A percentile compares a stretch with the other conserved stretches of the same genome.
These are phyloP conservation scores for Harpagifer antarcticus DNA, from an alignment of 2,797 vertebrate species.

Conservation along the genomic window DNA sequence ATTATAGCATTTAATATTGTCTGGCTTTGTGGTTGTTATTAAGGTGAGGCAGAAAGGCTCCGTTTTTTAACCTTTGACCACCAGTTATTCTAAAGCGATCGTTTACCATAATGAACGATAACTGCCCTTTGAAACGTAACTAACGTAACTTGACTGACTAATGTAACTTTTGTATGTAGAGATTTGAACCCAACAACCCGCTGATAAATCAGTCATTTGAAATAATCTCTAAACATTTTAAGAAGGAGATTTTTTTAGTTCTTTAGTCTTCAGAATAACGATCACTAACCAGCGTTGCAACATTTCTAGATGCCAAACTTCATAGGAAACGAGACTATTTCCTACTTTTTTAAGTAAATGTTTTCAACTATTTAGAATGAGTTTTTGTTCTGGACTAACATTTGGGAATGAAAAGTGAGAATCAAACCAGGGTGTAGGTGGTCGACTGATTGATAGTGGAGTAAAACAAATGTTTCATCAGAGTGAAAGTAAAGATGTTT, in stretches of 20 bases:
- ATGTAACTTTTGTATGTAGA: slow-evolving; percentile 25
- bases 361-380: slow-evolving; percentile 1
- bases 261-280: slow-evolving; percentile 21
- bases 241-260: slow-evolving; percentile 25
- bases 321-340: slow-evolving; percentile 8
- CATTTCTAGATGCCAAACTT: slow-evolving; percentile 23
- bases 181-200: slow-evolving; percentile 45
- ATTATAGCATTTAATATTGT: slow-evolving; percentile 54
- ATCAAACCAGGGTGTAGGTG: slow-evolving; percentile 22
- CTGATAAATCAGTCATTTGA: slow-evolving; percentile 6
- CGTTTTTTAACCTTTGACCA: slow-evolving; percentile 33
- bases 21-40: slow-evolving; percentile 47
- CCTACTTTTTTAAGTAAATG: background rate
- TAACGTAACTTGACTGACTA: slow-evolving; percentile 28
- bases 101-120: slow-evolving; percentile 52
- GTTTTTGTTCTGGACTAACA: slow-evolving; percentile 18
- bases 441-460: slow-evolving; percentile 4
- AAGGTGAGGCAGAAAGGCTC: slow-evolving; percentile 35
- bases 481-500: slow-evolving; percentile 27
- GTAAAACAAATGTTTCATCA: slow-evolving; percentile 21
- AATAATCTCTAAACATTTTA: slow-evolving; percentile 18
- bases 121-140: slow-evolving; percentile 51
- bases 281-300: slow-evolving; percentile 31
- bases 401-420: slow-evolving; percentile 39
- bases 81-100: slow-evolving; percentile 49